Base-by-base conservation (phyloP, 2,113 vertebrate genomes). In the Nannobrachium achirus region DNA sequence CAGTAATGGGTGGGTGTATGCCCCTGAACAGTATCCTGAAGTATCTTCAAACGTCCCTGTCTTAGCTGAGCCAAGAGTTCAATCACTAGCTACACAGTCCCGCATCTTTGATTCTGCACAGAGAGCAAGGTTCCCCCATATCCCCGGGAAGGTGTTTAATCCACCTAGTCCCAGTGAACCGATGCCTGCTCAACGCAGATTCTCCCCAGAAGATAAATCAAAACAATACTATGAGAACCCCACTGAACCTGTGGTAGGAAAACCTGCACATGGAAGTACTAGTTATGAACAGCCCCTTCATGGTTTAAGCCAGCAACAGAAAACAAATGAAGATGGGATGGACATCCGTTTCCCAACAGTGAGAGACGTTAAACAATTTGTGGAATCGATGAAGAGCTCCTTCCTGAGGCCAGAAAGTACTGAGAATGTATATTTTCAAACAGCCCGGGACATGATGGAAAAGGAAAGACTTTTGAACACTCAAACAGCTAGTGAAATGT, bases 341-440 rank as follows among this genome's bases (percentile, higher is more conserved):
- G 62, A 50, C 0, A 8, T 82, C 13, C 57, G 42, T 80, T 86
- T 88, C 20, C 62, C 73, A 48, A 64, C 76, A 16, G 52, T 81
- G 0, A 16, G 6, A 15, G 16, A 77, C 64, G 48, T 84, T 1
- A 56, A 55, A 52, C 38, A 0, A 33, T 87, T 89, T 68, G 53
- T 78, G 49, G 42, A 76, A 18, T 60, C 13, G 10, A 53, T 81
- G 73, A 84, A 86, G 66, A 67, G 2, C 14, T 78, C 78, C 11
- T 86, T 79, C 38, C 65, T 88, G 14, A 77, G 1, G 10, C 80
- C 84, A 57, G 78, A 71, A 41, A 63, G 56, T 52, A 62, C 71
- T 45, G 1, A 45, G 15, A 41, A 16, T 0, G 52, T 0, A 61
- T 39, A 69, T 55, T 88, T 84, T 53, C 67, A 80, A 76, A 86